Percentiles rank a stretch among this genome's conserved stretches.
Evolutionary conservation across 2,113 vertebrate genomes (phyloP).

Genomic region (Malurus elegans): DNA sequence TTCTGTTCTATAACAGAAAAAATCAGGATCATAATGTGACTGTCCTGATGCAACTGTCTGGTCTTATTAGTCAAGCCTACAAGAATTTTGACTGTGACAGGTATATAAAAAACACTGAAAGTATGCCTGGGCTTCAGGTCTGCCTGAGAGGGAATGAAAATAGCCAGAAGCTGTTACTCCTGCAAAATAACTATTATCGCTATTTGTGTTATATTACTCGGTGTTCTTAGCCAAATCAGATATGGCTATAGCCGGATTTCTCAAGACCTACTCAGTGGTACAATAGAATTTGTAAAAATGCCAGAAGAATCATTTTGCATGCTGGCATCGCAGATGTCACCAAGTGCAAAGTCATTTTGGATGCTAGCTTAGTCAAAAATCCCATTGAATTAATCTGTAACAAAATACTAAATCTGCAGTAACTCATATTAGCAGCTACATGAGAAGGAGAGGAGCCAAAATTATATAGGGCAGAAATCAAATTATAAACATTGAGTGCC

Average conservation of each 20-base stretch:
- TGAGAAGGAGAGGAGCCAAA: constrained; percentile 9
- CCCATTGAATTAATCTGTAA: constrained; percentile 46
- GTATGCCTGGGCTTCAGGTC: neutral
- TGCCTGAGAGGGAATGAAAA: constrained; percentile 14
- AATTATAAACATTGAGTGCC: neutral
- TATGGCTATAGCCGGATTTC: constrained; percentile 33
- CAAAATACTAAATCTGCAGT: constrained; percentile 25
- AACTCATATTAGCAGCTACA: neutral
- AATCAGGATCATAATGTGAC: neutral
- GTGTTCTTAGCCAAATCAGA: constrained; percentile 44
- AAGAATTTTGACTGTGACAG: neutral
- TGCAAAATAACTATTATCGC: neutral
- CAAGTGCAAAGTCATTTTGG: constrained; percentile 58
- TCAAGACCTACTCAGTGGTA: constrained; percentile 13
- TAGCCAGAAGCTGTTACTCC: constrained; percentile 39
- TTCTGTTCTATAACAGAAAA: neutral
- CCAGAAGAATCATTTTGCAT: constrained; percentile 55
- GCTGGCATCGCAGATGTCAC: constrained; percentile 51
- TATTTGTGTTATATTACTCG: constrained; percentile 23
- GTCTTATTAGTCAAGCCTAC: neutral
- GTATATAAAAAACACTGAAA: neutral
- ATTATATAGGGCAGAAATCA: constrained; percentile 28
- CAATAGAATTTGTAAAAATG: constrained; percentile 27
- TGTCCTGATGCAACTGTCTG: neutral
- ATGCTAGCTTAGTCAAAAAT: constrained; percentile 8